These are phyloP conservation scores for Oryzias celebensis DNA, from an alignment of 2,113 vertebrate species.

Conservation along the genomic window DNA sequence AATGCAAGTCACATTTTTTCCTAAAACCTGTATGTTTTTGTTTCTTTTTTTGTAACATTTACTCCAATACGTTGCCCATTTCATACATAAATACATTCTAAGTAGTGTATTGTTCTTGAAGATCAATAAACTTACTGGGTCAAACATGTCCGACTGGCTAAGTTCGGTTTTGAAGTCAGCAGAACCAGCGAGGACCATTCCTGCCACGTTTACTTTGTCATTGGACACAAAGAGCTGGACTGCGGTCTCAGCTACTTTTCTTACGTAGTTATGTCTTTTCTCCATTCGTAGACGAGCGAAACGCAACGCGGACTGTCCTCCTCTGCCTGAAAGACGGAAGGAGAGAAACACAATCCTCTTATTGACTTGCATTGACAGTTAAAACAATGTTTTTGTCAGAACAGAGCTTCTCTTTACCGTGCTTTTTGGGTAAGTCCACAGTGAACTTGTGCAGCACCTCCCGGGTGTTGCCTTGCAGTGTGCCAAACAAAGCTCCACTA, in stretches of 20 bases:
- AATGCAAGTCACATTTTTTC: no score
- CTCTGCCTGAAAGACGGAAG: constrained; percentile 83
- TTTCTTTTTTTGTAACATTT: neutral
- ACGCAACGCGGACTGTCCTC: constrained; percentile 96
- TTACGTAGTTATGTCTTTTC: constrained; percentile 97
- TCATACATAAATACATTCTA: neutral
- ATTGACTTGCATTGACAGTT: no score
- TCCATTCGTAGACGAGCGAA: constrained; percentile 98
- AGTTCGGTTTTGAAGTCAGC: constrained; percentile 99
- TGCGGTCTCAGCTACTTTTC: constrained; percentile 97
- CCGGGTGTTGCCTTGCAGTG: constrained; percentile 97
- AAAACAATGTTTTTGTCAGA: no score
- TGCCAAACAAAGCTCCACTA: constrained; percentile 98
- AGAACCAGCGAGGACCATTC: constrained; percentile 95
- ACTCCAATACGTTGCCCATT: neutral
- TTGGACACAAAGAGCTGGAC: constrained; percentile 98
- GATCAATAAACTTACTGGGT: constrained; percentile 84
- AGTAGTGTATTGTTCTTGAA: neutral
- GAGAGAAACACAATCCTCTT: neutral
- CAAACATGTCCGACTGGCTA: constrained; percentile 99
- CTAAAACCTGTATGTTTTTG: neutral
- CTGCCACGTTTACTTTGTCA: constrained; percentile 98
- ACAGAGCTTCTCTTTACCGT: constrained; percentile 77
- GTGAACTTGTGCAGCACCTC: constrained; percentile 99
- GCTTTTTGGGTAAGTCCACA: constrained; percentile 99